Base-by-base conservation (phyloP, 1,140 invertebrate species). In the Formica selysi region DNA sequence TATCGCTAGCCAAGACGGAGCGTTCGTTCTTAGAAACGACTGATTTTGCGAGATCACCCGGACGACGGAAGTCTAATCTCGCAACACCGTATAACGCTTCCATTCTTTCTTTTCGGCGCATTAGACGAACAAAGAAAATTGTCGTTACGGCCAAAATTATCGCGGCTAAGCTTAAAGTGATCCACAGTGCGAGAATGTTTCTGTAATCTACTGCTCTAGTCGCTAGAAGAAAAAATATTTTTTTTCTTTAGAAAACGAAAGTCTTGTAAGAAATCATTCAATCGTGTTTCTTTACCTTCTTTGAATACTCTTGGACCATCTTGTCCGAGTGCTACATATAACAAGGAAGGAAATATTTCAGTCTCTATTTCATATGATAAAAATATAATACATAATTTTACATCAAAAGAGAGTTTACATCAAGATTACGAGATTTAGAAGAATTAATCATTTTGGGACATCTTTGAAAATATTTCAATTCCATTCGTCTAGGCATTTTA, bases 21-120 rank as follows among this genome's bases (percentile, higher is more conserved):
- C 90, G 83, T 8, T 92, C 91, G 80, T 76, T 91, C 64, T 91
- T 92, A 86, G 97, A 96, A 29, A 96, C 96, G 44, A 97, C 95
- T 2, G 91, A 89, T 92, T 98, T 98, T 92, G 97, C 97, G 68
- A 97, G 96, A 67, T 97, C 97, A 97, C 94, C 98, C 96, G 88
- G 97, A 96, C 95, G 91, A 29, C 98, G 97, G 93, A 97, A 98
- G 93, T 98, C 97, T 97, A 96, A 73, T 68, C 97, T 96, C 19
- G 97, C 97, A 96, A 98, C 97, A 89, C 97, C 97, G 92, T 98
- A 98, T 86, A 98, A 95, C 48, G 97, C 96, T 89, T 97, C 97
- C 91, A 97, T 97, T 89, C 97, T 95, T 79, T 96, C 96, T 95
- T 97, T 97, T 91, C 96, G 95, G 91, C 97, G 95, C 93, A 98